These are phyloP conservation scores for Neosilurus hyrtlii DNA, from an alignment of 2,797 vertebrate species.

Conservation along the genomic window DNA sequence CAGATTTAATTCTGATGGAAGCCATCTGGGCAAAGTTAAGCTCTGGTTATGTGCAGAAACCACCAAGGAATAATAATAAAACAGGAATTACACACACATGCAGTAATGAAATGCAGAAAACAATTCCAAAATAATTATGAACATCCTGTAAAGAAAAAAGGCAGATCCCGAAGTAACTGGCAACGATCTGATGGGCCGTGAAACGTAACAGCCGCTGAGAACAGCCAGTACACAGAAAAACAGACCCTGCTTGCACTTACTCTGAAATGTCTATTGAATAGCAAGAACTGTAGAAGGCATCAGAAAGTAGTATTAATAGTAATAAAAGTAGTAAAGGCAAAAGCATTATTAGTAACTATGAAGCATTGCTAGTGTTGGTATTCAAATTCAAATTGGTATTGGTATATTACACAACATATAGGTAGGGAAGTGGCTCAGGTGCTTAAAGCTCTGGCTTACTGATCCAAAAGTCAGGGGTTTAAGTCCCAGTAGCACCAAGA, in stretches of 20 bases:
- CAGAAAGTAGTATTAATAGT: background rate
- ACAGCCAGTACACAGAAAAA: background rate
- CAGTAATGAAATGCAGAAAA: conserved; percentile 55
- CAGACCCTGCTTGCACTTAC: background rate
- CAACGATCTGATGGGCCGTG: background rate
- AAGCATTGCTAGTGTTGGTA: too few relatives aligned
- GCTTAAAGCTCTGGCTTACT: too few relatives aligned
- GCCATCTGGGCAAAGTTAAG: conserved; percentile 56
- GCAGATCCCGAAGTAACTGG: conserved; percentile 10
- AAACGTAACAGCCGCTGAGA: conserved; percentile 16
- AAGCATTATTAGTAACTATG: background rate
- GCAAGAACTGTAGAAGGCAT: background rate
- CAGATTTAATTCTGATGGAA: conserved; percentile 62
- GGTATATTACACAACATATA: too few relatives aligned
- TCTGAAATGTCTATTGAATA: background rate
- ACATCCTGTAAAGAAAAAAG: conserved; percentile 25
- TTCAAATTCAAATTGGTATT: too few relatives aligned
- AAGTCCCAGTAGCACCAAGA: too few relatives aligned
- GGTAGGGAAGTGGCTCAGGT: too few relatives aligned
- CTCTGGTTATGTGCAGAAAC: conserved; percentile 51
- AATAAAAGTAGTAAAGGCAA: too few relatives aligned
- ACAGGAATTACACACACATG: conserved; percentile 45
- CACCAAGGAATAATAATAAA: conserved; percentile 50
- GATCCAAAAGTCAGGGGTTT: too few relatives aligned
- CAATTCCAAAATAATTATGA: conserved; percentile 37